Percentiles rank a stretch among this genome's conserved stretches.
Evolutionary conservation across 2,888 invertebrate genomes (phyloP).

Genomic region (Prostheceraeus crozeri): DNA sequence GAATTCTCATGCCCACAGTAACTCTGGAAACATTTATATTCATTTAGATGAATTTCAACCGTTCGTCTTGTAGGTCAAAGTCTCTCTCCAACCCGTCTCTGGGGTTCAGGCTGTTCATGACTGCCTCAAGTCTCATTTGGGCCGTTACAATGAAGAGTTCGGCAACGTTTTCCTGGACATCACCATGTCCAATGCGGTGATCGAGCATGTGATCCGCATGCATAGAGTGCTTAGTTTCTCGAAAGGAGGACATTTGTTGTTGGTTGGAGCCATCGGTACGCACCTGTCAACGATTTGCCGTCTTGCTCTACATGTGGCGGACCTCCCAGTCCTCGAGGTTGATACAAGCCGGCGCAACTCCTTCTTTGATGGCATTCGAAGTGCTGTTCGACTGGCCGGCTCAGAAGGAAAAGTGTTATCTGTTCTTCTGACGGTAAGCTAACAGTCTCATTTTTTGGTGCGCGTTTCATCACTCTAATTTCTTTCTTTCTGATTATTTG

Average conservation of each 20-base stretch:
- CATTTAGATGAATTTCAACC: no score
- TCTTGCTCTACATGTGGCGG: constrained; percentile 54
- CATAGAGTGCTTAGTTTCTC: constrained; percentile 54
- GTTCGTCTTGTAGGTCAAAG: no score
- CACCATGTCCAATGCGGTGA: constrained; percentile 53
- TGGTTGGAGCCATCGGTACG: constrained; percentile 54
- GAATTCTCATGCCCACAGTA: no score
- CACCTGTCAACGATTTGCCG: constrained; percentile 54
- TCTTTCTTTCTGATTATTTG: no score
- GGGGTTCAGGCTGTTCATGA: constrained; percentile 50
- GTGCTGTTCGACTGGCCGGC: constrained; percentile 54
- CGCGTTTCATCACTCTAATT: background rate
- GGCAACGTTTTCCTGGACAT: constrained; percentile 52
- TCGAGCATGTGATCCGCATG: constrained; percentile 51
- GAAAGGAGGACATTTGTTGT: constrained; percentile 54
- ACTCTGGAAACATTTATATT: no score
- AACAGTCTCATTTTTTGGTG: background rate
- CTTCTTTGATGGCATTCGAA: constrained; percentile 56
- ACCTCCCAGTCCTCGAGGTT: constrained; percentile 51
- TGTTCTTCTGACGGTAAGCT: constrained; percentile 53
- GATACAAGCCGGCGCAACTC: constrained; percentile 53
- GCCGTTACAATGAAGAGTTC: constrained; percentile 55
- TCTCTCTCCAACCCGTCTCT: no score
- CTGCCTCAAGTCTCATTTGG: constrained; percentile 51
- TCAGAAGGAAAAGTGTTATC: constrained; percentile 54